Evolutionary conservation across 1,140 invertebrate species (phyloP).

Genomic region (Drosophila kepulauana): DNA sequence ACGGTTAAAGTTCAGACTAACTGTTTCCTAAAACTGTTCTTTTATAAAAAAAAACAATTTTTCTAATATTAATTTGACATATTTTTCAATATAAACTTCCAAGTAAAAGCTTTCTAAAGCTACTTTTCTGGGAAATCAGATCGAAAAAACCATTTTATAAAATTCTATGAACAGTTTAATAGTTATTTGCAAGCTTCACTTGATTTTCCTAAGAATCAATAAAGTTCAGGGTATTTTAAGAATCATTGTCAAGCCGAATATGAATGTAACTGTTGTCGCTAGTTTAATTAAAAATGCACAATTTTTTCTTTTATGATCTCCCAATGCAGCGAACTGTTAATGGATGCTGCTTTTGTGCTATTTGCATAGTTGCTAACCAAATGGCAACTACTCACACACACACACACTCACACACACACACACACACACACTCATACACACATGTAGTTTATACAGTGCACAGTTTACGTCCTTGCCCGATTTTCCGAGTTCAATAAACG

Average conservation of each 20-base stretch:
- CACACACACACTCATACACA: constrained; percentile 3
- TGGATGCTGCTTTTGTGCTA: constrained; percentile 10
- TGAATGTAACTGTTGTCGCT: background rate
- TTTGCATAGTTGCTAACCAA: constrained; percentile 35
- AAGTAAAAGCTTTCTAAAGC: too few relatives aligned
- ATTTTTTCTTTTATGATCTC: constrained; percentile 12
- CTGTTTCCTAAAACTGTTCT: too few relatives aligned
- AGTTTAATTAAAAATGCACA: constrained; percentile 20
- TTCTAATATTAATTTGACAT: too few relatives aligned
- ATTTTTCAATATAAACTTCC: too few relatives aligned
- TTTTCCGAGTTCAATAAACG: constrained; percentile 75
- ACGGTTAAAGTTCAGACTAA: too few relatives aligned
- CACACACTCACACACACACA: constrained; percentile 8
- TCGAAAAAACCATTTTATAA: too few relatives aligned
- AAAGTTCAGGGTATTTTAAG: background rate
- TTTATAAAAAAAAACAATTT: too few relatives aligned
- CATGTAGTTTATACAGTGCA: constrained; percentile 1
- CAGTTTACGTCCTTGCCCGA: constrained; percentile 68
- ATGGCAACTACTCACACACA: constrained; percentile 14
- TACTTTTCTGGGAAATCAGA: too few relatives aligned
- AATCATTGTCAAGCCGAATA: background rate
- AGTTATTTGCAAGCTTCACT: too few relatives aligned
- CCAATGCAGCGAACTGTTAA: constrained; percentile 9
- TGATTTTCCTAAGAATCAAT: background rate
- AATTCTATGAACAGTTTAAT: too few relatives aligned